A percentile compares a stretch with the other conserved stretches of the same genome.
These are phyloP conservation scores for Drosophila tristis DNA, from an alignment of 1,140 invertebrate species.

Conservation along the genomic window DNA sequence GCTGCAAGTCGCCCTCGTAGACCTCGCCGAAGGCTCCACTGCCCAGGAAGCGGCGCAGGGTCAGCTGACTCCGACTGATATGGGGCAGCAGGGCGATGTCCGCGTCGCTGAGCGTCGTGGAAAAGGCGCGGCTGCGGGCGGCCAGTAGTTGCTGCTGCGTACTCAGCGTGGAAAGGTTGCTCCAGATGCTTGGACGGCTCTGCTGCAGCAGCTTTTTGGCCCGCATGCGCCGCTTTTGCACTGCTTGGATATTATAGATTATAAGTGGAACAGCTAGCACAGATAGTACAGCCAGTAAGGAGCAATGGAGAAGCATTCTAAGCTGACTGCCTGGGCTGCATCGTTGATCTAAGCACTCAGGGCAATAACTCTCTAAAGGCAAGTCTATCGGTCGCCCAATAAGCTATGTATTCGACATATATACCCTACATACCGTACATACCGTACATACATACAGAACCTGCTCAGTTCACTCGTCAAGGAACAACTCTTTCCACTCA, in stretches of 20 bases:
- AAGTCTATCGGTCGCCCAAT: too few relatives aligned
- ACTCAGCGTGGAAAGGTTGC: conserved; percentile 94
- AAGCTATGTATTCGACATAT: too few relatives aligned
- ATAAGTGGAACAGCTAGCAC: too few relatives aligned
- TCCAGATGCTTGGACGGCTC: conserved; percentile 84
- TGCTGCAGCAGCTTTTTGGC: conserved; percentile 78
- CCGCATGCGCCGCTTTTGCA: conserved; percentile 64
- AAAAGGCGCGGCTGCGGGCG: conserved; percentile 88
- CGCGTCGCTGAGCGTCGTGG: conserved; percentile 89
- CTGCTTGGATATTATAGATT: neutral
- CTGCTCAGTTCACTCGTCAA: too few relatives aligned
- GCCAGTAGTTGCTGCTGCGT: conserved; percentile 87
- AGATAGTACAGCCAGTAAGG: too few relatives aligned
- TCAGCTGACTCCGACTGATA: conserved; percentile 92
- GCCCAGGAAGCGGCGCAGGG: conserved; percentile 94
- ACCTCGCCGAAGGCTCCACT: conserved; percentile 99
- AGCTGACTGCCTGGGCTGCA: too few relatives aligned
- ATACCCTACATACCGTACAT: too few relatives aligned
- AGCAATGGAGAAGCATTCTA: too few relatives aligned
- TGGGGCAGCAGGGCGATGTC: conserved; percentile 92
- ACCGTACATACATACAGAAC: too few relatives aligned
- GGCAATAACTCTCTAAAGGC: too few relatives aligned
- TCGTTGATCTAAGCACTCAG: too few relatives aligned
- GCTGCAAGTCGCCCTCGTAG: conserved; percentile 93
- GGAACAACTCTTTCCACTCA: too few relatives aligned